Percentiles rank a stretch among this genome's conserved stretches.
Conservation (phyloP, 2,113 vertebrate genomes). For the Podiceps cristatus region DNA sequence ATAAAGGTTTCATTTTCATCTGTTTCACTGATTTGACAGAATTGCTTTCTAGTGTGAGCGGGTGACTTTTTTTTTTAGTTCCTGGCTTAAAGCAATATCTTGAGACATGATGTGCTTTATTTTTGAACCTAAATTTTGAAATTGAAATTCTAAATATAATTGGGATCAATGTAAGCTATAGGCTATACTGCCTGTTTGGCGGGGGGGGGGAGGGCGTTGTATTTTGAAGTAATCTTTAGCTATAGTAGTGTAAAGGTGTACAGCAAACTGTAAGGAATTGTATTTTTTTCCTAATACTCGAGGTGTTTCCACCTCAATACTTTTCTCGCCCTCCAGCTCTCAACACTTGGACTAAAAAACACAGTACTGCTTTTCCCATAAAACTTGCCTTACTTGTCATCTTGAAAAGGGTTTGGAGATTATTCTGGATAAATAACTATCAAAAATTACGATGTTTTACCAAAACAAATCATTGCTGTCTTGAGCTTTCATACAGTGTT, state of each 20-base stretch:
- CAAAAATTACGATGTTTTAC: background rate
- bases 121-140: background rate
- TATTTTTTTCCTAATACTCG: background rate
- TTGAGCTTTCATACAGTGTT: background rate
- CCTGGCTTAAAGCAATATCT: background rate
- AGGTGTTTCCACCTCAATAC: fast-evolving
- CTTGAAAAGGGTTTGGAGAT: background rate
- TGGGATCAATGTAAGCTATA: background rate
- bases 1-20: background rate
- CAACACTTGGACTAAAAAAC: background rate
- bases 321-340: background rate
- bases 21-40: background rate
- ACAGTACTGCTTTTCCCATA: background rate
- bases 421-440: background rate
- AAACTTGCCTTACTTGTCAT: background rate
- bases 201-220: fast-evolving
- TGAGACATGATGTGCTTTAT: background rate
- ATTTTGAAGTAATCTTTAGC: background rate
- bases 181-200: background rate
- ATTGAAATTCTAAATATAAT: background rate
- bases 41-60: background rate
- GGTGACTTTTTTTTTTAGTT: background rate
- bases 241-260: background rate
- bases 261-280: background rate
- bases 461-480: background rate